Percentiles rank a stretch among this genome's conserved stretches.
Evolutionary conservation across 2,797 vertebrate genomes (phyloP).

Genomic region (Lepilemur septentrionalis): DNA sequence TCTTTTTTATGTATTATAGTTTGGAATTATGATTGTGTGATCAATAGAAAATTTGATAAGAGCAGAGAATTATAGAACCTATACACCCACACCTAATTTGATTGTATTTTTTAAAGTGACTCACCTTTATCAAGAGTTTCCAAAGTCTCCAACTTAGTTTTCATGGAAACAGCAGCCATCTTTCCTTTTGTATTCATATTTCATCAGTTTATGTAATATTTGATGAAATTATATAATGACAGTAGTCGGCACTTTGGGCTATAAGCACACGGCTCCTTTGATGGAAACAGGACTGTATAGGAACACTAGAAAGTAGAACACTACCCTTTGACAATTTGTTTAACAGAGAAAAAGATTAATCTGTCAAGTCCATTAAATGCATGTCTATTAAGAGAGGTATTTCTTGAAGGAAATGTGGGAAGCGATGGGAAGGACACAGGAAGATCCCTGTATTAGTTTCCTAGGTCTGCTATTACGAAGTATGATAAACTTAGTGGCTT

Average conservation of each 20-base stretch:
- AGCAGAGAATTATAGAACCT: neutral
- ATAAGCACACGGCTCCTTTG: neutral
- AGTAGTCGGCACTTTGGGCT: neutral
- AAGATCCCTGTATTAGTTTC: neutral
- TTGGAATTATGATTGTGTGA: neutral
- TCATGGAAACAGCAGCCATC: neutral
- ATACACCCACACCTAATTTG: neutral
- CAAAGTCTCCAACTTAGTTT: neutral
- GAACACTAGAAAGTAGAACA: neutral
- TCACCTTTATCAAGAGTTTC: neutral
- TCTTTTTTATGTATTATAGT: neutral
- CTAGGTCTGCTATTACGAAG: neutral
- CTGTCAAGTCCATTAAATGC: neutral
- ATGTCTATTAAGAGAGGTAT: neutral
- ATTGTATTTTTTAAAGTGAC: neutral
- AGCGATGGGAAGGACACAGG: neutral
- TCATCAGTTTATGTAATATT: neutral
- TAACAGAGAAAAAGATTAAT: neutral
- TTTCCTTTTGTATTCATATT: constrained; percentile 17
- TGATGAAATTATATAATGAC: neutral
- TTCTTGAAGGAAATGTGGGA: neutral
- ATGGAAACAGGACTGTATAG: neutral
- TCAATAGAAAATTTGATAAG: neutral
- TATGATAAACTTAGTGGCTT: neutral
- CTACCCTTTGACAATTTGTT: neutral